Conservation (phyloP, 2,888 invertebrate genomes). For the Aricia artaxerxes region DNA sequence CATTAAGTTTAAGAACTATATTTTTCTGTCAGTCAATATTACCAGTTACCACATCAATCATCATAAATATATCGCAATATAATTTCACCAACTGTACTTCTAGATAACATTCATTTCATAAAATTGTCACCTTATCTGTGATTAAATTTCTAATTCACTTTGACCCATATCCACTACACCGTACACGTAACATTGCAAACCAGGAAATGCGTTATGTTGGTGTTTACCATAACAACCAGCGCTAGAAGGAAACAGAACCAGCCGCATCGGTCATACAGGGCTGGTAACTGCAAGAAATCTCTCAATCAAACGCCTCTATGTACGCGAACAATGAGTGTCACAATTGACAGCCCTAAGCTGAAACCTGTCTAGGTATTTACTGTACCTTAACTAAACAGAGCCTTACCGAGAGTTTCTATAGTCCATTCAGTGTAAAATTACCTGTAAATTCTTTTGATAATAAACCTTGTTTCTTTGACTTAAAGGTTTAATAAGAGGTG, state of each 20-base stretch:
- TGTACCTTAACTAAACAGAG: slow-evolving; percentile 49
- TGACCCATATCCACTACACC: slow-evolving; percentile 14
- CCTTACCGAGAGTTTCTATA: slow-evolving; percentile 41
- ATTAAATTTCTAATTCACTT: slow-evolving; percentile 21
- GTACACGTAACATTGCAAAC: slow-evolving; percentile 5
- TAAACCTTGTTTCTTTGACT: not conserved
- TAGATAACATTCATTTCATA: slow-evolving; percentile 1
- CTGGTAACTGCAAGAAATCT: slow-evolving; percentile 32
- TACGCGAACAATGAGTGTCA: not conserved
- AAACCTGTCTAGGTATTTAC: slow-evolving; percentile 63
- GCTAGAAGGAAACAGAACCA: slow-evolving; percentile 43
- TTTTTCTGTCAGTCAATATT: not conserved
- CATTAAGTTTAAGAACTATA: not conserved
- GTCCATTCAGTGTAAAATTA: not conserved
- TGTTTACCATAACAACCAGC: slow-evolving; percentile 29
- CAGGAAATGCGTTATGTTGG: slow-evolving; percentile 25
- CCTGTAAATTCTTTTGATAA: not conserved
- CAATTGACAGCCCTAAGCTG: slow-evolving; percentile 41
- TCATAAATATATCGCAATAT: not conserved
- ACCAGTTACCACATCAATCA: not conserved
- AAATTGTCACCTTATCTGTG: slow-evolving; percentile 1
- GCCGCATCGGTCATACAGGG: slow-evolving; percentile 55
- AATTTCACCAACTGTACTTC: not conserved
- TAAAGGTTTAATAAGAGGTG: not conserved
- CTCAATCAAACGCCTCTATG: not conserved